Conservation (phyloP, 1,140 invertebrate genomes). For the Acromyrmex echinatior region DNA sequence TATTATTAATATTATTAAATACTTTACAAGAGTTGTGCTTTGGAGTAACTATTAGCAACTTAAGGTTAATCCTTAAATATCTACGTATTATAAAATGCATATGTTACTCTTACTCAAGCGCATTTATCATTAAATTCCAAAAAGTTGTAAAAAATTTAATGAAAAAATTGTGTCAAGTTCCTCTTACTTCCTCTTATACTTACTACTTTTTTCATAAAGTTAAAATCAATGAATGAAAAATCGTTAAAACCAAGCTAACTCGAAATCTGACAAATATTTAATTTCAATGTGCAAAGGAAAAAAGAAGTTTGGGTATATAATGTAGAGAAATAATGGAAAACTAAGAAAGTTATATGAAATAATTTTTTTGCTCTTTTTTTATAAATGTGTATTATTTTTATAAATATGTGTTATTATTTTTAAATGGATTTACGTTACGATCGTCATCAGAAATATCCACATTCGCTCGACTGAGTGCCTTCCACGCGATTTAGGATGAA, state of each 20-base stretch:
- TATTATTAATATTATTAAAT: background rate
- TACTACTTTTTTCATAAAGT: background rate
- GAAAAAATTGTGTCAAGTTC: background rate
- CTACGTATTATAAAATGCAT: background rate
- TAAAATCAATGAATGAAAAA: background rate
- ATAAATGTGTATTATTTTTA: background rate
- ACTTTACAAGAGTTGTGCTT: background rate
- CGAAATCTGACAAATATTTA: background rate
- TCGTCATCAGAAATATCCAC: background rate
- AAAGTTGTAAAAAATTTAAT: background rate
- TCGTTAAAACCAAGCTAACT: background rate
- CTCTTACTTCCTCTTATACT: background rate
- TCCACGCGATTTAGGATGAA: conserved; percentile 2
- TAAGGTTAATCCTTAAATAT: conserved; percentile 7
- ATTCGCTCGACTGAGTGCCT: background rate
- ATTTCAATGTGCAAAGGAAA: background rate
- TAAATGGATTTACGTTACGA: conserved; percentile 6
- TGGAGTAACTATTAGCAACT: background rate
- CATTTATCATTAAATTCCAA: background rate
- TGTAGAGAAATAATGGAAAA: background rate
- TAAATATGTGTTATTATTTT: background rate
- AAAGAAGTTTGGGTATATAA: background rate
- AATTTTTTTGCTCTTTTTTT: background rate
- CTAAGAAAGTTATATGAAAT: background rate
- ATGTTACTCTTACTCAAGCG: background rate